A percentile compares a stretch with the other conserved stretches of the same genome.
Conservation (phyloP, 2,888 invertebrate species). For the Cephus sareptanus region DNA sequence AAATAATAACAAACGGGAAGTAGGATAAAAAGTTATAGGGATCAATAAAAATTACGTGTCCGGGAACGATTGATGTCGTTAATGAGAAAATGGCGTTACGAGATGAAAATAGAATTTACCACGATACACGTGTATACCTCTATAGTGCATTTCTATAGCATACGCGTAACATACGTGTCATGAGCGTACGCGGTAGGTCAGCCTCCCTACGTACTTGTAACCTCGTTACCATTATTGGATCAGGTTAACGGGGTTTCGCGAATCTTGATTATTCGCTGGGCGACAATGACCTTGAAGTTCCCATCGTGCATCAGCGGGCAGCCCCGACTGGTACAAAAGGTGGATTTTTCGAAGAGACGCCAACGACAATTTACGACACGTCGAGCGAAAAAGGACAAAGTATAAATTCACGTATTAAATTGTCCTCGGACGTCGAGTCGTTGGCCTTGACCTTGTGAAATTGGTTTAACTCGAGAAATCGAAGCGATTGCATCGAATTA, state of each 20-base stretch:
- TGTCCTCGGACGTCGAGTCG: background rate
- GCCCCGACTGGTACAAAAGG: too few relatives aligned
- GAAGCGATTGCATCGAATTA: background rate
- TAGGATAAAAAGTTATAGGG: too few relatives aligned
- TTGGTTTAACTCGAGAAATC: background rate
- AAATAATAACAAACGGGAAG: too few relatives aligned
- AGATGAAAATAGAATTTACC: background rate
- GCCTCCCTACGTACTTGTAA: slow-evolving; percentile 25
- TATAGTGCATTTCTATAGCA: background rate
- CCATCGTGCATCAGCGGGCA: too few relatives aligned
- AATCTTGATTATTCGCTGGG: slow-evolving; percentile 36
- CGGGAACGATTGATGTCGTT: background rate
- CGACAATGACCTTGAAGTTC: slow-evolving; percentile 20
- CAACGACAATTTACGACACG: too few relatives aligned
- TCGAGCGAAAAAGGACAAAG: too few relatives aligned
- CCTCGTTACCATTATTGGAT: slow-evolving; percentile 49
- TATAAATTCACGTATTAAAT: background rate
- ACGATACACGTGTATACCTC: too few relatives aligned
- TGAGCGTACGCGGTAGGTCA: background rate
- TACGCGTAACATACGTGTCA: background rate
- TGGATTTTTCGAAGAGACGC: too few relatives aligned
- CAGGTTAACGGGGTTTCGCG: slow-evolving; percentile 44
- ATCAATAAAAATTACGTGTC: background rate
- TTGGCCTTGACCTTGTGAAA: background rate
- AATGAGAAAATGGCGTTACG: background rate